Evolutionary conservation across 2,888 invertebrate species (phyloP).

Genomic region (Phlogophora meticulosa): DNA sequence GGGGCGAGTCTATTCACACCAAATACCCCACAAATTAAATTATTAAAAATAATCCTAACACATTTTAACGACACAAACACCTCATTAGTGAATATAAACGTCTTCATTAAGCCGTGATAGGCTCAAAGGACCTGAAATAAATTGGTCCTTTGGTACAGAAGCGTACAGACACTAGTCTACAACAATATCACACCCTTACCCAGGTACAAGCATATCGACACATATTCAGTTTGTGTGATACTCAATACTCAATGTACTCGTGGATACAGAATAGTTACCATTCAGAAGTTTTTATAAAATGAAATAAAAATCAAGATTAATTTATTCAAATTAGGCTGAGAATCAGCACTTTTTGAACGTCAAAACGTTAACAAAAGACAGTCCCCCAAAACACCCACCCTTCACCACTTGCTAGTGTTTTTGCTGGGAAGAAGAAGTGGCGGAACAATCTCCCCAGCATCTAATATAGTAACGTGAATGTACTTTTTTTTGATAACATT

Average conservation of each 20-base stretch:
- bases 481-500: too few species aligned
- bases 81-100: slow-evolving; percentile 40
- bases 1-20: too few species aligned
- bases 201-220: slow-evolving; percentile 12
- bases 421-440: too few species aligned
- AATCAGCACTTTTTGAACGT: too few species aligned
- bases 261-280: neutral
- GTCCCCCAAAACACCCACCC: too few species aligned
- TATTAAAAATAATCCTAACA: neutral
- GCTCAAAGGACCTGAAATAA: slow-evolving; percentile 39
- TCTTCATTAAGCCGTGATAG: slow-evolving; percentile 13
- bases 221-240: slow-evolving; percentile 15
- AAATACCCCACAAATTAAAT: too few species aligned
- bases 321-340: too few species aligned
- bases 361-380: too few species aligned
- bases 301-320: too few species aligned
- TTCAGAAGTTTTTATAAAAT: slow-evolving; percentile 12
- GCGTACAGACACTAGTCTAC: neutral
- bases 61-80: neutral
- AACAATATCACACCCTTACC: slow-evolving; percentile 2
- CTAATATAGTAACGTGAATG: too few species aligned
- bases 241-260: neutral
- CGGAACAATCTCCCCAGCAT: too few species aligned
- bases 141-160: slow-evolving; percentile 8
- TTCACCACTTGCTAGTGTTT: too few species aligned